A percentile compares a stretch with the other conserved stretches of the same genome.
These are phyloP conservation scores for Galeopterus variegatus DNA, from an alignment of 2,113 vertebrate species.

Conservation along the genomic window DNA sequence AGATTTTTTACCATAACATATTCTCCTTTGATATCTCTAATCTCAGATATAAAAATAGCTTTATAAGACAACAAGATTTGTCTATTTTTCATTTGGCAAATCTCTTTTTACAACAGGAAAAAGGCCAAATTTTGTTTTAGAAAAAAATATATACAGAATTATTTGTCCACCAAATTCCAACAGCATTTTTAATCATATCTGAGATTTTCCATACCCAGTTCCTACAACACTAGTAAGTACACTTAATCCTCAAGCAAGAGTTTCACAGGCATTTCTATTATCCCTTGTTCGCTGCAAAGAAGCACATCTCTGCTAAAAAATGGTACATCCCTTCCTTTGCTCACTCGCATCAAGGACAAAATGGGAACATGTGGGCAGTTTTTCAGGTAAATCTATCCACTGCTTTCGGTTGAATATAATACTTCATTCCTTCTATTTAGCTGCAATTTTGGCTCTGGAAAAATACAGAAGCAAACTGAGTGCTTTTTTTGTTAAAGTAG, in stretches of 20 bases:
- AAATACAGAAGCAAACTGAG: slow-evolving; percentile 53
- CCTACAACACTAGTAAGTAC: background rate
- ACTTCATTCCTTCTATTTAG: background rate
- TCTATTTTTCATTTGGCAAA: slow-evolving; percentile 18
- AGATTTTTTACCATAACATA: background rate
- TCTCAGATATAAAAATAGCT: slow-evolving; percentile 16
- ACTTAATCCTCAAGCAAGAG: background rate
- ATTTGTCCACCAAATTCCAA: slow-evolving; percentile 10
- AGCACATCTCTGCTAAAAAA: background rate
- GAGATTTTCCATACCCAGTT: background rate
- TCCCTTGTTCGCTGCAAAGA: background rate
- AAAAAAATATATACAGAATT: slow-evolving; percentile 7
- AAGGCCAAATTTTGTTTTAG: background rate
- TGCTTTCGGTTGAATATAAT: background rate
- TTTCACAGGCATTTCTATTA: background rate
- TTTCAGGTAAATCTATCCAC: background rate
- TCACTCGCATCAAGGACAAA: background rate
- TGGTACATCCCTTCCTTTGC: background rate
- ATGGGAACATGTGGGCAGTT: background rate
- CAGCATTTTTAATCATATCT: background rate
- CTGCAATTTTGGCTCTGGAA: slow-evolving; percentile 45
- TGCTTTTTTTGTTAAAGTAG: slow-evolving; percentile 49
- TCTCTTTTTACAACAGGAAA: background rate
- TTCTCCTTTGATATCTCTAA: background rate
- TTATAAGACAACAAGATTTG: background rate